Evolutionary conservation across 2,888 invertebrate genomes (phyloP).

Genomic region (Lithosia quadra): DNA sequence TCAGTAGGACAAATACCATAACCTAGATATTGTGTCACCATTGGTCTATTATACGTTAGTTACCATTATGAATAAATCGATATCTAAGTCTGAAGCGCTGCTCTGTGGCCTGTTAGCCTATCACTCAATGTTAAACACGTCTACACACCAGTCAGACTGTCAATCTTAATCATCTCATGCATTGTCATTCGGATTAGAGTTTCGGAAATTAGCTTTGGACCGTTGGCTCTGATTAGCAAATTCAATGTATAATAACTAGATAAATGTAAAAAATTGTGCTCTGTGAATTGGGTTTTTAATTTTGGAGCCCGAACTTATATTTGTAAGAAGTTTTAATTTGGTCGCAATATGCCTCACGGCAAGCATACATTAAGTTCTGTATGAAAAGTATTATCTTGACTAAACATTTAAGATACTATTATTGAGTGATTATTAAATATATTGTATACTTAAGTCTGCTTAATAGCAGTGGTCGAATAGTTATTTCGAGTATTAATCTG

Average conservation of each 20-base stretch:
- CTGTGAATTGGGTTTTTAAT: background rate
- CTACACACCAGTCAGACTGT: conserved; percentile 23
- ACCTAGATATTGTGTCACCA: conserved; percentile 23
- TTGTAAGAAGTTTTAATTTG: too few species aligned
- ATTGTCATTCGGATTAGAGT: conserved; percentile 19
- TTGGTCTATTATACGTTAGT: conserved; percentile 15
- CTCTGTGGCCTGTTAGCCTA: conserved; percentile 16
- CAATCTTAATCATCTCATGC: conserved; percentile 36
- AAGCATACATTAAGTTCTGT: too few species aligned
- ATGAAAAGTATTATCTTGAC: too few species aligned
- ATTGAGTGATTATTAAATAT: too few species aligned
- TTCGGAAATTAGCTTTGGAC: background rate
- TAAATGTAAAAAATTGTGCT: too few species aligned
- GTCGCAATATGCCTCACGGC: too few species aligned
- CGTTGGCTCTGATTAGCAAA: background rate
- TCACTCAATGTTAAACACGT: conserved; percentile 34
- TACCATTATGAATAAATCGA: conserved; percentile 22
- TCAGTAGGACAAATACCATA: conserved; percentile 1
- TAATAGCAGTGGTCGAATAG: too few species aligned
- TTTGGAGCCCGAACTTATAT: background rate
- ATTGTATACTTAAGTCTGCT: too few species aligned
- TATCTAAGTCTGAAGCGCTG: conserved; percentile 16
- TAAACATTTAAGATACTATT: too few species aligned
- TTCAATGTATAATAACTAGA: background rate
- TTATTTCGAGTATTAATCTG: too few species aligned